Conservation (phyloP, 92 coral and sea anemone genomes). For the Plumapathes pennacea region DNA sequence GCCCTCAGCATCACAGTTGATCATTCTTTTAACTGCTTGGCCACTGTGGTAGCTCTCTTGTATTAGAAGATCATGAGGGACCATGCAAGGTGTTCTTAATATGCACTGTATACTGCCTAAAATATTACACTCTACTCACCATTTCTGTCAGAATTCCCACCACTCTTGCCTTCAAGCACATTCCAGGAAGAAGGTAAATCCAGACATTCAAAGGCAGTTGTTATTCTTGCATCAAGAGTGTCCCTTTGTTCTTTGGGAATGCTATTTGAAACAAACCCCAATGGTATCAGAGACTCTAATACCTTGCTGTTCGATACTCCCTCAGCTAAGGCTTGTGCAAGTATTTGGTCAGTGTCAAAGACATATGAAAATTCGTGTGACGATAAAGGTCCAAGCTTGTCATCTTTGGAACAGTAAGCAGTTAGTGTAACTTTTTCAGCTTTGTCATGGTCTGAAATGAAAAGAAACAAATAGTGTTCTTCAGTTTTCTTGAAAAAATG, state of each 20-base stretch:
- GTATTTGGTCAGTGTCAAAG: conserved; percentile 69
- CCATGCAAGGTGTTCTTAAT: too few relatives aligned
- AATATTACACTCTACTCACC: conserved; percentile 36
- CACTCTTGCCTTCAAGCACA: conserved; percentile 51
- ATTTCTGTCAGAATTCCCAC: conserved; percentile 24
- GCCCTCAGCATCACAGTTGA: too few relatives aligned
- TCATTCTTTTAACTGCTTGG: too few relatives aligned
- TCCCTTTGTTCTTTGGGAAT: conserved; percentile 61
- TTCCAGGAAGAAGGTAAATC: conserved; percentile 81
- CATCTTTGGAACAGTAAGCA: conserved; percentile 63
- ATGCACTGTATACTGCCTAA: too few relatives aligned
- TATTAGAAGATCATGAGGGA: too few relatives aligned
- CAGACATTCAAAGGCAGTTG: conserved; percentile 78
- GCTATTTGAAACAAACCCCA: conserved; percentile 53
- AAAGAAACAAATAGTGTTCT: background rate
- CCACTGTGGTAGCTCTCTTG: too few relatives aligned
- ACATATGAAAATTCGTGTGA: conserved; percentile 67
- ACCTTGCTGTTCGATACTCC: conserved; percentile 55
- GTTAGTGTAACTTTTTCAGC: conserved; percentile 74
- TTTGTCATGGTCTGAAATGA: conserved; percentile 62
- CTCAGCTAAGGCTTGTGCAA: conserved; percentile 72
- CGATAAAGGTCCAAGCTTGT: conserved; percentile 52
- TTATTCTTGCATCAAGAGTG: conserved; percentile 63
- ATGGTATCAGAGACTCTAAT: conserved; percentile 57
- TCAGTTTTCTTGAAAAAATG: background rate